Evolutionary conservation across 1,140 invertebrate species (phyloP).

Genomic region (Reticulitermes speratus): DNA sequence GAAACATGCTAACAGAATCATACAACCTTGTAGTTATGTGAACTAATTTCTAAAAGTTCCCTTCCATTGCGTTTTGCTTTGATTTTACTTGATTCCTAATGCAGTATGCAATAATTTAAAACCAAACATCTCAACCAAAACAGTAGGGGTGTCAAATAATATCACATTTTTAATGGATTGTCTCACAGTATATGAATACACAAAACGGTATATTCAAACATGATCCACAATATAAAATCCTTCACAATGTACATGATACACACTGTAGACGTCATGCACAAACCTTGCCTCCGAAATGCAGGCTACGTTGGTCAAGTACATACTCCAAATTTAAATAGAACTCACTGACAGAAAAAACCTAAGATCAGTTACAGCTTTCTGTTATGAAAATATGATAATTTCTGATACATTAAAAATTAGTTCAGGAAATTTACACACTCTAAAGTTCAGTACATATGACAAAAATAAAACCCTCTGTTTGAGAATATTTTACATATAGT

Average conservation of each 20-base stretch:
- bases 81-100: neutral
- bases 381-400: neutral
- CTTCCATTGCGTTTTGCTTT: neutral
- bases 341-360: neutral
- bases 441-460: neutral
- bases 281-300: constrained; percentile 3
- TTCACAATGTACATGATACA: neutral
- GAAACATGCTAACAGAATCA: neutral
- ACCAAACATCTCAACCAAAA: neutral
- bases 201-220: constrained; percentile 2
- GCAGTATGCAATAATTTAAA: neutral
- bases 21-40: neutral
- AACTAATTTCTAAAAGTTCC: neutral
- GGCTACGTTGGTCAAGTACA: neutral
- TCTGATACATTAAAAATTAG: neutral
- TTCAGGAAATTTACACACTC: neutral
- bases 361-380: neutral
- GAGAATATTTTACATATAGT: neutral
- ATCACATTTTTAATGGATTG: constrained; percentile 10
- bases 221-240: neutral
- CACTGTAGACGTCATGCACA: neutral
- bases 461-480: neutral
- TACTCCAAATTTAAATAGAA: neutral
- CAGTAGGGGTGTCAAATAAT: neutral
- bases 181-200: constrained; percentile 8